These are phyloP conservation scores for Heliconius cydno DNA, from an alignment of 2,888 invertebrate genomes.

Conservation along the genomic window DNA sequence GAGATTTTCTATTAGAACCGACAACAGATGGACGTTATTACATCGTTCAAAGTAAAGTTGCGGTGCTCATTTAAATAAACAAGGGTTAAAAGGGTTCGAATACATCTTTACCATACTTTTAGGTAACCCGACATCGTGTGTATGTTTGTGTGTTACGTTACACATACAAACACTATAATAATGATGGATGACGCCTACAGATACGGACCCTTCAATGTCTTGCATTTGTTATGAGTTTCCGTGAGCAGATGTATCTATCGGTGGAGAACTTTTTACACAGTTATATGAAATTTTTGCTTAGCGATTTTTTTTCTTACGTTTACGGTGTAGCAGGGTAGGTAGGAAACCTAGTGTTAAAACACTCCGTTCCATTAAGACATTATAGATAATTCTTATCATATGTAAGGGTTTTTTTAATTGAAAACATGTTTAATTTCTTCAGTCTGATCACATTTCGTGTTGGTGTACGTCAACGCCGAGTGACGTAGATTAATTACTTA, in stretches of 20 bases:
- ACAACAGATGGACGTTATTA: conserved; percentile 43
- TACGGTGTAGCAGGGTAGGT: neutral
- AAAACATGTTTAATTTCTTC: too few species aligned
- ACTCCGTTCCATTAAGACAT: neutral
- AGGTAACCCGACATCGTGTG: neutral
- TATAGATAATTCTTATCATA: too few species aligned
- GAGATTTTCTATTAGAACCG: neutral
- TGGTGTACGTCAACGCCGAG: neutral
- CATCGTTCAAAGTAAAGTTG: conserved; percentile 38
- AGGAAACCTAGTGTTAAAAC: neutral
- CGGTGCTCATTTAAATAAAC: conserved; percentile 39
- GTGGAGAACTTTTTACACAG: neutral
- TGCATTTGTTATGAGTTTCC: neutral
- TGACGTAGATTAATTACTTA: too few species aligned
- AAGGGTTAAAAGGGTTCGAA: conserved; percentile 34
- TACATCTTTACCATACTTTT: conserved; percentile 23
- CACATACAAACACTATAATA: conserved; percentile 17
- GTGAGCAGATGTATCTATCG: neutral
- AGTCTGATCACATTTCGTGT: neutral
- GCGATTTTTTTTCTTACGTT: neutral
- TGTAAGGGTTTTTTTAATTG: too few species aligned
- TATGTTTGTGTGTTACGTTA: conserved; percentile 5
- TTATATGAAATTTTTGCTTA: neutral
- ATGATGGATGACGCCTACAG: neutral
- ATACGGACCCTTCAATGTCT: conserved; percentile 6